phyloP scores from a whole-genome alignment of 2,888 invertebrate genomes.

The Chrysina gloriosa region DNA sequence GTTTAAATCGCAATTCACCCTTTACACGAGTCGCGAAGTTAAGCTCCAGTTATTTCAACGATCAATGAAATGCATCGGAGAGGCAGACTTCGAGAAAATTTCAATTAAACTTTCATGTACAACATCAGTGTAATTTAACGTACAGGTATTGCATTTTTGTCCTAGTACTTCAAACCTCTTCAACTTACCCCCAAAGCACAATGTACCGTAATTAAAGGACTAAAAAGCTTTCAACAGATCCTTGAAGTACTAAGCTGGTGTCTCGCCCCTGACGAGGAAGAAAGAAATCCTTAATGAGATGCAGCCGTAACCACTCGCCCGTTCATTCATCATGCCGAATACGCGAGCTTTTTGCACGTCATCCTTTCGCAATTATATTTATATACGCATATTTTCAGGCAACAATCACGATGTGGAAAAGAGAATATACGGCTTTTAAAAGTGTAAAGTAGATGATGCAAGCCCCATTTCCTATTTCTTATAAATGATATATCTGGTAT shows the following conservation, averaged over 20 bases:
- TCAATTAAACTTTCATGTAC: conserved; percentile 34
- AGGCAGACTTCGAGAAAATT: conserved; percentile 8
- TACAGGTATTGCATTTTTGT: conserved; percentile 37
- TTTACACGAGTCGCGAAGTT: not conserved
- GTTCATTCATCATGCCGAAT: conserved; percentile 24
- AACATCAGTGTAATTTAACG: conserved; percentile 25
- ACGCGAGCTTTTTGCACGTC: not conserved
- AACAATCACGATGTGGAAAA: not conserved
- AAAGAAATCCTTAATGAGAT: conserved; percentile 43
- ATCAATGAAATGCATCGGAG: conserved; percentile 17
- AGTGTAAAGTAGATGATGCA: no score
- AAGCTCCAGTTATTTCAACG: not conserved
- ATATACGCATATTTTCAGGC: not conserved
- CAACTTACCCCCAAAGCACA: conserved; percentile 41
- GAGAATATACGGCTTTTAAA: conserved; percentile 9
- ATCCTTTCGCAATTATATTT: conserved; percentile 19
- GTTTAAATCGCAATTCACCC: not conserved
- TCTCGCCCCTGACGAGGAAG: conserved; percentile 25
- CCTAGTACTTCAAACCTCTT: conserved; percentile 33
- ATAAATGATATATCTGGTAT: conserved; percentile 23
- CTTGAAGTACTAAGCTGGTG: conserved; percentile 39
- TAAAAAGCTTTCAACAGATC: conserved; percentile 43
- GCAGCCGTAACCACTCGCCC: conserved; percentile 36
- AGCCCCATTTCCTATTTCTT: conserved; percentile 18
- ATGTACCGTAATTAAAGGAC: conserved; percentile 44